Base-by-base conservation (phyloP, 2,888 invertebrate genomes). In the Tenthredo mesomela region DNA sequence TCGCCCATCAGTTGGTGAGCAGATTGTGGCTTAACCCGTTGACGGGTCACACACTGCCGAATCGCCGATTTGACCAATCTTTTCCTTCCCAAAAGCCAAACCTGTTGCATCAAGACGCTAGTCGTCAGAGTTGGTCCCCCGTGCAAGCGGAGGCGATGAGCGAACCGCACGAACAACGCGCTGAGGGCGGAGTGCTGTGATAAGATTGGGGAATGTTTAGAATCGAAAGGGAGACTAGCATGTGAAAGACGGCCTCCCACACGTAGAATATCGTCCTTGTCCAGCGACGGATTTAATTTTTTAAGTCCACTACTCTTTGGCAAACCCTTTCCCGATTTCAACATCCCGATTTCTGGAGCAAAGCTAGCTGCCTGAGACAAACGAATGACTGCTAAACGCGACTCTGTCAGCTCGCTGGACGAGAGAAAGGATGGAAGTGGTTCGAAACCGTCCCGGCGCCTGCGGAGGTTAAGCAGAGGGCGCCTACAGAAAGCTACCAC, bases 21-120 rank as follows among this genome's bases (percentile, higher is more conserved):
- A 2, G 50, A 18, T 7, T 25, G 47, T 6, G 87, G 87, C 21
- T 84, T 85, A 3, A 75, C 73, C n/a, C 85, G 80, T 47, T 83
- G 86, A 58, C 86, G 87, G 2, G 29, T n/a, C 9, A 86, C n/a
- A 50, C 88, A 86, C 1, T n/a, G 40, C 10, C 84, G 85, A 58
- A 84, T 12, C 18, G 21, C 50, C 1, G 43, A 47, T 43, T 37
- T 78, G 47, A 73, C 73, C 9, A 73, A 73, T 43, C 43, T 2
- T 47, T 47, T 73, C 21, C 21, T 47, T 6, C 73, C 47, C 21
- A 73, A 43, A 43, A 73, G 0, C 86, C 84, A 9, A 86, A 54
- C 0, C 86, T 54, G 71, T 18, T 84, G 85, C 3, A 85, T 77
- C 0, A 87, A 58, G 2, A 84, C 33, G 43, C 85, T 85, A 18